These are phyloP conservation scores for Cryptoprocta ferox DNA, from an alignment of 2,797 vertebrate genomes.

Conservation along the genomic window DNA sequence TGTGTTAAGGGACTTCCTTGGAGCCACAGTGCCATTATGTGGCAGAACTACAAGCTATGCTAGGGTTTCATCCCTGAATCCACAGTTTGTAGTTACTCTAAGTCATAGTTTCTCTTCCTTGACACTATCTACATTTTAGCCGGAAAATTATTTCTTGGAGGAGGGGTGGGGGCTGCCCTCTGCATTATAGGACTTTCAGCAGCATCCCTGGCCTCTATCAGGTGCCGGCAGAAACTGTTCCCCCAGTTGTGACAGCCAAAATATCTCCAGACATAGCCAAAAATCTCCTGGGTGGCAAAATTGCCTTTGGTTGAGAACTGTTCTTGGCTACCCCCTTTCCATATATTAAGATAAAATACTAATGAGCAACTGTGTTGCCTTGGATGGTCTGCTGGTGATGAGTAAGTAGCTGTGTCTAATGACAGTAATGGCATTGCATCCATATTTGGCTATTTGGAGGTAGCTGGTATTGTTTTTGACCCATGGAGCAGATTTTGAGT, in stretches of 20 bases:
- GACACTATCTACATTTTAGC: not conserved
- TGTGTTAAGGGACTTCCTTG: not conserved
- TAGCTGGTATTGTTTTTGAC: not conserved
- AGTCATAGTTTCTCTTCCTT: not conserved
- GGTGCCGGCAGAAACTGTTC: not conserved
- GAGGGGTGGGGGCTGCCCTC: fast-evolving
- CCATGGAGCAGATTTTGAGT: not conserved
- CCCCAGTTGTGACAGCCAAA: not conserved
- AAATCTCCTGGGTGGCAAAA: not conserved
- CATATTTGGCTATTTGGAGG: not conserved
- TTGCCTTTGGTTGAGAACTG: not conserved
- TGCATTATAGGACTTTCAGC: not conserved
- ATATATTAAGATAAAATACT: not conserved
- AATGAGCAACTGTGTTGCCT: not conserved
- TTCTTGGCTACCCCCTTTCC: not conserved
- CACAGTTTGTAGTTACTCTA: not conserved
- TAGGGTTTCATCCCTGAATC: not conserved
- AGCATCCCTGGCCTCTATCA: not conserved
- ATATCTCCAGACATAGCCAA: not conserved
- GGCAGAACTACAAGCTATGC: not conserved
- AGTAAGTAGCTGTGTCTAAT: conserved; percentile 34
- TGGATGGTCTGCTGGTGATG: not conserved
- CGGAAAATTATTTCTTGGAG: not conserved
- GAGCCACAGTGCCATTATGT: not conserved
- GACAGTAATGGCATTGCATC: not conserved